Evolutionary conservation across 1,140 invertebrate genomes (phyloP), one percentile per base, ranked within the genome.

Genomic region (Ceratina calcarata): DNA sequence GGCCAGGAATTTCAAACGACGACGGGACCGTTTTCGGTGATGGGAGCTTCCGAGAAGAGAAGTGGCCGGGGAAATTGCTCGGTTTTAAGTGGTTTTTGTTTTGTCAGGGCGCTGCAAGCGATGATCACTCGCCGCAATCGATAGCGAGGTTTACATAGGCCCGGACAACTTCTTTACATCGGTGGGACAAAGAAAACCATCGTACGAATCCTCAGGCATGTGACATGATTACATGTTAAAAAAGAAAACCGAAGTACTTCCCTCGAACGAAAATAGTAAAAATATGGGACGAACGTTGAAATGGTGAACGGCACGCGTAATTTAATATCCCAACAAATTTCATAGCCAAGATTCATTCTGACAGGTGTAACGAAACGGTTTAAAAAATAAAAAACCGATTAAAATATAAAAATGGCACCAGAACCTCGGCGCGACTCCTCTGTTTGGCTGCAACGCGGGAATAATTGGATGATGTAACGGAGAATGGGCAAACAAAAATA

Each of bases 1-100:
- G 68, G 37, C 20, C 37, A 51, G 74, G 76, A 78, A 78, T 78
- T 71, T 78, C 61, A 64, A 60, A 53, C 60, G 27, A 18, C 16
- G 64, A 32, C 13, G 18, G 37, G 55, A 27, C 65, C 16, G 53
- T 51, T 20, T 60, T 16, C 20, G 16, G 32, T 13, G 66, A 53
- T 18, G 68, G 13, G 18, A 37, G n/a, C 1, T 16, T 32, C 53
- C 57, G 24, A 18, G 27, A 58, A 37, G 0, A 27, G 0, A 27
- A 18, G 16, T n/a, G 12, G 12, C 0, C 16, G 18, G 12, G 27
- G 13, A 37, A 58, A 58, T 55, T 58, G 6, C 16, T 20, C 6
- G 20, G 65, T 51, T 51, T 51, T 20, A 13, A 22, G 15, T 20
- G 15, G 20, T 51, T 51, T 3, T 60, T 24, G 15, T 60, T 60